phyloP scores from a whole-genome alignment of 2,888 invertebrate species.

The Dysmachus trigonus region DNA sequence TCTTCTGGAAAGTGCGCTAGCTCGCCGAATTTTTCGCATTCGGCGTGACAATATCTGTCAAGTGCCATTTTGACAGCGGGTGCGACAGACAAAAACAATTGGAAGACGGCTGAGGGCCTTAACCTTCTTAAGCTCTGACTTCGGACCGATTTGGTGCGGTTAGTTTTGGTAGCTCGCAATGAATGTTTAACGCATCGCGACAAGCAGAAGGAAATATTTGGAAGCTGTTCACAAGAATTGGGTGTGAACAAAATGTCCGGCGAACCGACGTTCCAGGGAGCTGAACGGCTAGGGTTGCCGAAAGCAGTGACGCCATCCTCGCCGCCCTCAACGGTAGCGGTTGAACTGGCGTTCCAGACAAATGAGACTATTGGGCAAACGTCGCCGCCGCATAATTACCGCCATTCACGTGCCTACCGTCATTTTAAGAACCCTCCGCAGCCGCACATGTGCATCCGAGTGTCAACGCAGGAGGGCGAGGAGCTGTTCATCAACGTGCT shows the following conservation, averaged over 20 bases:
- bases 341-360: conserved; percentile 32
- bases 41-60: conserved; percentile 9
- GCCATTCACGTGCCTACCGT: conserved; percentile 71
- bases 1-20: background rate
- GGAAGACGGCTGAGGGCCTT: background rate
- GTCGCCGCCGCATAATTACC: conserved; percentile 68
- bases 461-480: conserved; percentile 66
- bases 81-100: background rate
- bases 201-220: background rate
- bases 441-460: conserved; percentile 78
- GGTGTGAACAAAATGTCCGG: background rate
- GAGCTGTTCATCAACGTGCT: conserved; percentile 74
- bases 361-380: conserved; percentile 54
- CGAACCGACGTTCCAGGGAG: background rate
- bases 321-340: conserved; percentile 1
- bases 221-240: background rate
- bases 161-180: background rate
- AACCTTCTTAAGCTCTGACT: too few species aligned
- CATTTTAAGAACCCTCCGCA: conserved; percentile 79
- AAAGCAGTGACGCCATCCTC: conserved; percentile 32
- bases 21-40: background rate
- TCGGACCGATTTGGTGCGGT: background rate
- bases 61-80: conserved; percentile 13
- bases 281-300: background rate
- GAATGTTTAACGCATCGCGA: background rate